Evolutionary conservation across 1,140 invertebrate species (phyloP).

Genomic region (Conopomorpha cramerella): DNA sequence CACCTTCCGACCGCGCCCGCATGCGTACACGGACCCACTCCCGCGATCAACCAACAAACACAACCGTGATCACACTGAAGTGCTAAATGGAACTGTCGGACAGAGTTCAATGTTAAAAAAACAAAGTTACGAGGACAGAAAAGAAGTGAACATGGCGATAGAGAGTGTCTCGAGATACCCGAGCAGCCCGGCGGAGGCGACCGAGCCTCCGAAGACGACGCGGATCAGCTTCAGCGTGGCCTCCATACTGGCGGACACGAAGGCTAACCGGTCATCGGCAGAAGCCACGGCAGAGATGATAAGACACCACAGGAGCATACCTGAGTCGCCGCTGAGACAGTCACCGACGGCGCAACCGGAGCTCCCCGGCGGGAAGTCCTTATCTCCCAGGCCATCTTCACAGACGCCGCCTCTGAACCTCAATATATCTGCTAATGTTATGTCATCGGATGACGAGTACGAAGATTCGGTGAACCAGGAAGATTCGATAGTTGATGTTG

Average conservation of each 20-base stretch:
- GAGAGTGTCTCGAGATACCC: conserved; percentile 55
- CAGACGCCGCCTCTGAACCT: conserved; percentile 42
- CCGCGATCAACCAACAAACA: conserved; percentile 21
- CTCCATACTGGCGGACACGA: conserved; percentile 68
- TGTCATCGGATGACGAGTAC: conserved; percentile 66
- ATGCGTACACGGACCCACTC: conserved; percentile 51
- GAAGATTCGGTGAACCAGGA: conserved; percentile 66
- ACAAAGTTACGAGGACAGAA: conserved; percentile 41
- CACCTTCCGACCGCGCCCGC: conserved; percentile 47
- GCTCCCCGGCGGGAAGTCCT: conserved; percentile 38
- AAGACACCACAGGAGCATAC: conserved; percentile 46
- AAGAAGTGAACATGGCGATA: conserved; percentile 61
- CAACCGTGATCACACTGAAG: conserved; percentile 15
- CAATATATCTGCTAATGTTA: conserved; percentile 35
- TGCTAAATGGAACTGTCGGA: conserved; percentile 52
- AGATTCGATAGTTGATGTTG: conserved; percentile 70
- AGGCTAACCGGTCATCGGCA: conserved; percentile 42
- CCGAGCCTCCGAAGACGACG: conserved; percentile 61
- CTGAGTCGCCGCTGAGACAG: conserved; percentile 48
- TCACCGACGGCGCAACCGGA: conserved; percentile 46
- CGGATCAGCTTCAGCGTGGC: conserved; percentile 73
- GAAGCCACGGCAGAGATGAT: conserved; percentile 50
- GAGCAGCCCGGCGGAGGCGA: conserved; percentile 57
- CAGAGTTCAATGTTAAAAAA: conserved; percentile 59
- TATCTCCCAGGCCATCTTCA: conserved; percentile 30